A percentile compares a stretch with the other conserved stretches of the same genome.
Evolutionary conservation across 1,140 invertebrate species (phyloP).

Genomic region (Drosophila arizonae): DNA sequence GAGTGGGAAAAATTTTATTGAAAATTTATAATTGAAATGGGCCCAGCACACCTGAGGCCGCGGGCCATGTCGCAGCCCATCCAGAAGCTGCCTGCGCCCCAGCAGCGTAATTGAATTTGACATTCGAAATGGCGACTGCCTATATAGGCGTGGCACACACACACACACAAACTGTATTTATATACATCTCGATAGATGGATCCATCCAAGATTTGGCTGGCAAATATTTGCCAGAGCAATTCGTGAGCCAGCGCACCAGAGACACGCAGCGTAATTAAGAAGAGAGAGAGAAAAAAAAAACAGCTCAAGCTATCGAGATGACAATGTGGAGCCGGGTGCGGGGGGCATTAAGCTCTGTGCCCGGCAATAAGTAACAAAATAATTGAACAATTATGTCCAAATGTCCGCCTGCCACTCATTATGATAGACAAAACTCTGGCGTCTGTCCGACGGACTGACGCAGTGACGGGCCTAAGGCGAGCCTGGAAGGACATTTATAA

Average conservation of each 20-base stretch:
- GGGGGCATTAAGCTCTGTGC: slow-evolving; percentile 14
- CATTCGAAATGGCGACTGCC: slow-evolving; percentile 49
- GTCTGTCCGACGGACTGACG: slow-evolving; percentile 34
- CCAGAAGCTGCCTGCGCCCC: slow-evolving; percentile 16
- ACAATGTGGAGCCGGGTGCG: not conserved
- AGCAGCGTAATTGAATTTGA: slow-evolving; percentile 72
- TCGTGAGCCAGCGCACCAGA: slow-evolving; percentile 12
- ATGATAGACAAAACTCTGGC: slow-evolving; percentile 77
- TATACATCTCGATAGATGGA: slow-evolving; percentile 5
- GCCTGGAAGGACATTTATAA: slow-evolving; percentile 78
- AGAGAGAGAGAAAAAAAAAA: slow-evolving; percentile 14
- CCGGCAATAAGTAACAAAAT: slow-evolving; percentile 77
- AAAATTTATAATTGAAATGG: slow-evolving; percentile 81
- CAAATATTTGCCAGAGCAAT: slow-evolving; percentile 65
- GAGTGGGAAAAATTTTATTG: slow-evolving; percentile 68
- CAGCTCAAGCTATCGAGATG: not conserved
- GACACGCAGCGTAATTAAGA: slow-evolving; percentile 20
- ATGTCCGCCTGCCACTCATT: slow-evolving; percentile 81
- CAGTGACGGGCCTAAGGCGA: slow-evolving; percentile 37
- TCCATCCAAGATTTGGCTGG: slow-evolving; percentile 15
- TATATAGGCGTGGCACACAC: slow-evolving; percentile 5
- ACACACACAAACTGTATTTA: not conserved
- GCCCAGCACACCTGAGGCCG: slow-evolving; percentile 71
- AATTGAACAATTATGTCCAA: slow-evolving; percentile 83
- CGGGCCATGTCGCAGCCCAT: slow-evolving; percentile 2